Evolutionary conservation across 2,797 vertebrate species (phyloP).

Genomic region (Acanthis flammea): DNA sequence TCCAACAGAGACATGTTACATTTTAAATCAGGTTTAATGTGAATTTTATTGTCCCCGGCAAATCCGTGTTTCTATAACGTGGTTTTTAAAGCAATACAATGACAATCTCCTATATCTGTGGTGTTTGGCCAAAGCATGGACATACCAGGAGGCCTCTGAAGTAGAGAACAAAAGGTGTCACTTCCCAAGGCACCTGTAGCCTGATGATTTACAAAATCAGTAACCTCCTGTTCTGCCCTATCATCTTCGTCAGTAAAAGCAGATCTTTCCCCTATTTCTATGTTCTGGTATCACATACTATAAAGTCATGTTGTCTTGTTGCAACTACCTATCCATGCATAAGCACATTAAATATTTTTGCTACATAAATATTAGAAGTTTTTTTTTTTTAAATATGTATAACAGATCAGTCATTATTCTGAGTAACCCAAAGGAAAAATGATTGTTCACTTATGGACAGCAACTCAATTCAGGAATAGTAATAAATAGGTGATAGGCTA

Average conservation of each 20-base stretch:
- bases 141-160: neutral
- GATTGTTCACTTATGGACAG: neutral
- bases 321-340: neutral
- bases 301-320: neutral
- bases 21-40: neutral
- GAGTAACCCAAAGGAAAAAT: neutral
- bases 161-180: neutral
- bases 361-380: neutral
- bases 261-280: neutral
- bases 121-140: neutral
- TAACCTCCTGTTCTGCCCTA: neutral
- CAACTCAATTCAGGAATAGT: neutral
- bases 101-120: neutral
- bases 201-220: neutral
- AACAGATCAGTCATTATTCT: neutral
- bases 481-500: neutral
- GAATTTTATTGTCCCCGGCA: neutral
- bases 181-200: neutral
- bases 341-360: neutral
- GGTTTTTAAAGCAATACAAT: neutral
- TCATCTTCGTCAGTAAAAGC: neutral
- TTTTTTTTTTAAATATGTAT: neutral
- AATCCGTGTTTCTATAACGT: neutral
- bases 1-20: neutral
- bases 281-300: neutral